A percentile compares a stretch with the other conserved stretches of the same genome.
phyloP scores from a whole-genome alignment of 2,888 invertebrate species.

The Argynnis bischoffii region DNA sequence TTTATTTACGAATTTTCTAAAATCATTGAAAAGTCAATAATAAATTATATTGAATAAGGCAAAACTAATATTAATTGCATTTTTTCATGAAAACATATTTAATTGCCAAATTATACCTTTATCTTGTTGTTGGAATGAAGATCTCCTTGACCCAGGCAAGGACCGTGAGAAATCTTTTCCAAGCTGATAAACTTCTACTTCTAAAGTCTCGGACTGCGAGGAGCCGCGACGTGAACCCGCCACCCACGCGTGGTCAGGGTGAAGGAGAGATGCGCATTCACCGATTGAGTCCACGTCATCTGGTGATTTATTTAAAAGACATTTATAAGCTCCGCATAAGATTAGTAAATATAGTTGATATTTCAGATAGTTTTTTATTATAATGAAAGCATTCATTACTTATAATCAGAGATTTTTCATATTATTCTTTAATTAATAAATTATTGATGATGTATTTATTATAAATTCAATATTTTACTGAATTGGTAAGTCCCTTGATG shows the following conservation, averaged over 20 bases:
- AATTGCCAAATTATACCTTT: slow-evolving; percentile 63
- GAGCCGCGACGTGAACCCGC: slow-evolving; percentile 91
- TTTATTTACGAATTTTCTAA: not conserved
- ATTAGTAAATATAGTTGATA: not conserved
- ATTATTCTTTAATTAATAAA: too few species aligned
- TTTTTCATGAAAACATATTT: slow-evolving; percentile 19
- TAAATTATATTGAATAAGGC: too few species aligned
- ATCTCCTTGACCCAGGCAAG: slow-evolving; percentile 91
- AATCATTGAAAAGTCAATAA: too few species aligned
- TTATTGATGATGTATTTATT: too few species aligned
- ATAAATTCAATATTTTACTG: too few species aligned
- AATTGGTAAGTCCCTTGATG: too few species aligned
- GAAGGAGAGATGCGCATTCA: slow-evolving; percentile 88
- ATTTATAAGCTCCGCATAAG: slow-evolving; percentile 18
- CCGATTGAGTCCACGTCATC: slow-evolving; percentile 90
- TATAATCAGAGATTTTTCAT: not conserved
- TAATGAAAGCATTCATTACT: not conserved
- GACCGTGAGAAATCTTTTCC: slow-evolving; percentile 93
- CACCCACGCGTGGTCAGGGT: slow-evolving; percentile 93
- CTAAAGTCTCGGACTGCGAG: slow-evolving; percentile 94
- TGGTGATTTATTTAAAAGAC: slow-evolving; percentile 41
- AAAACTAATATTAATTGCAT: not conserved
- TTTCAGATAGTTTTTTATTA: not conserved
- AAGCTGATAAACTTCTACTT: slow-evolving; percentile 92
- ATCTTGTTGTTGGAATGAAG: slow-evolving; percentile 90